Percentiles rank a stretch among this genome's conserved stretches.
Evolutionary conservation across 2,113 vertebrate species (phyloP).

Genomic region (Halcyon malimbica): DNA sequence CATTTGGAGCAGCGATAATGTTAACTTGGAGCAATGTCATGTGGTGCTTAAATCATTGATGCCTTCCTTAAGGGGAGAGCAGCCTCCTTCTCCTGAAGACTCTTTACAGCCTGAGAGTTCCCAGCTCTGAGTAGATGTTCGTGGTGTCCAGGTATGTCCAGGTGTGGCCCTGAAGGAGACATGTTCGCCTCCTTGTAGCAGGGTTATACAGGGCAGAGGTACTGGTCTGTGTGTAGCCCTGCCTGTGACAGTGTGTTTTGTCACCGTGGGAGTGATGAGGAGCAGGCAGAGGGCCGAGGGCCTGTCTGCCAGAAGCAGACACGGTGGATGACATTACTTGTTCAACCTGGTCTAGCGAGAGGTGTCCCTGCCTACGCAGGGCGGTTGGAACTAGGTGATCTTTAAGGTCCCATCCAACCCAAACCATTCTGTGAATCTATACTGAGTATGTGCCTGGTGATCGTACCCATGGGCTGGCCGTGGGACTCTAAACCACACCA

Average conservation of each 20-base stretch:
- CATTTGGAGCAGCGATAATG: neutral
- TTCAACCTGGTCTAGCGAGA: neutral
- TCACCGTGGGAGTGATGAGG: neutral
- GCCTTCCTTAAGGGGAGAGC: neutral
- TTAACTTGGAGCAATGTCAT: neutral
- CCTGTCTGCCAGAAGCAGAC: neutral
- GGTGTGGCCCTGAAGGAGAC: neutral
- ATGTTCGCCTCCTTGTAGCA: fast-evolving
- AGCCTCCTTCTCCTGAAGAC: neutral
- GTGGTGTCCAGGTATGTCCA: neutral
- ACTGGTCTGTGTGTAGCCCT: neutral
- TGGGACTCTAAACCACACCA: neutral
- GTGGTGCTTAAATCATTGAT: neutral
- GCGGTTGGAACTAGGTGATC: too few relatives aligned
- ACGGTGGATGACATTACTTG: neutral
- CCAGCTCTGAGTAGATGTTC: neutral
- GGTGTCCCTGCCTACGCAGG: too few relatives aligned
- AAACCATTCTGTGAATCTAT: too few relatives aligned
- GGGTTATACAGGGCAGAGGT: neutral
- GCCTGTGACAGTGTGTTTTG: neutral
- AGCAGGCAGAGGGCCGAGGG: neutral
- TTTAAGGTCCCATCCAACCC: too few relatives aligned
- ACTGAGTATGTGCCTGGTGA: neutral
- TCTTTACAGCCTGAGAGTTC: neutral
- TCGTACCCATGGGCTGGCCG: neutral